Evolutionary conservation across 2,797 vertebrate species (phyloP).

Genomic region (Merluccius polli): DNA sequence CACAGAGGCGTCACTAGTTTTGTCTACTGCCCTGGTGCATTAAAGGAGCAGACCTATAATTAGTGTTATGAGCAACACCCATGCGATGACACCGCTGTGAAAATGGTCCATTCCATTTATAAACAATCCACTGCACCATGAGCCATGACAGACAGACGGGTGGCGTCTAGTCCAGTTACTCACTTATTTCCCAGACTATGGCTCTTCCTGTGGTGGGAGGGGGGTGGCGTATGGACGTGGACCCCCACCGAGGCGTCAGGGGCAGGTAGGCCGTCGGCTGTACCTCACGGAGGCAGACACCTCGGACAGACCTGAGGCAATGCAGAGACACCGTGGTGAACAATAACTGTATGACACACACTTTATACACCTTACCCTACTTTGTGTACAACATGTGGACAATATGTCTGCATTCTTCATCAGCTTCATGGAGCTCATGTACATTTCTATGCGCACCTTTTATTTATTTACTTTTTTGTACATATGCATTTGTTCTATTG

Average conservation of each 20-base stretch:
- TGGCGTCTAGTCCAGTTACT: constrained; percentile 44
- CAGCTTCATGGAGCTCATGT: too few species aligned
- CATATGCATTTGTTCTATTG: neutral
- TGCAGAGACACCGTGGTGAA: neutral
- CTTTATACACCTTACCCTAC: too few species aligned
- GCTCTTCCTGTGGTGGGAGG: constrained; percentile 93
- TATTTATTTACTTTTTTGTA: neutral
- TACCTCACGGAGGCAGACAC: constrained; percentile 77
- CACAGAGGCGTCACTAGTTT: too few species aligned
- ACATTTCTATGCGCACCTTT: neutral
- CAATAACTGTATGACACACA: neutral
- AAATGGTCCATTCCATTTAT: neutral
- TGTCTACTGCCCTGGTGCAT: too few species aligned
- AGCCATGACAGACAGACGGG: too few species aligned
- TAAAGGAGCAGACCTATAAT: too few species aligned
- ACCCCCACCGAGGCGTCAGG: constrained; percentile 86
- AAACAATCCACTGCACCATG: neutral
- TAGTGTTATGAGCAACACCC: too few species aligned
- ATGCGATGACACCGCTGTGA: too few species aligned
- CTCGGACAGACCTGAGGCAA: constrained; percentile 79
- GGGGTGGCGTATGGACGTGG: constrained; percentile 83
- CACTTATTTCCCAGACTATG: constrained; percentile 97
- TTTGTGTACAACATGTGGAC: too few species aligned
- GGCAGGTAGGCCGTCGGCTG: constrained; percentile 88
- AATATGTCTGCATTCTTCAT: too few species aligned